A percentile compares a stretch with the other conserved stretches of the same genome.
These are phyloP conservation scores for Aromia moschata DNA, from an alignment of 2,888 invertebrate genomes.

Conservation along the genomic window DNA sequence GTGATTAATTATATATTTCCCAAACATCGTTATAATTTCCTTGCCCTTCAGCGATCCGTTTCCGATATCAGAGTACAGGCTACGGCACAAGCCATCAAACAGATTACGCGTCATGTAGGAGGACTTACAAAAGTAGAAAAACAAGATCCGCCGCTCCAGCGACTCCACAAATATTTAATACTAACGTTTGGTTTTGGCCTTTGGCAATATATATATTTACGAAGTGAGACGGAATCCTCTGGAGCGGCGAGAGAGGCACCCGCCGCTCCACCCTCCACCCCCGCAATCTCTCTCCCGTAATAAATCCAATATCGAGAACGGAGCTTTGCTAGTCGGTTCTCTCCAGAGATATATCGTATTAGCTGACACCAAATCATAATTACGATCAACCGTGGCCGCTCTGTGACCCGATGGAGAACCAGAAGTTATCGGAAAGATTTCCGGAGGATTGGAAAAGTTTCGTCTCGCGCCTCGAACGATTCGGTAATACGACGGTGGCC, in stretches of 20 bases:
- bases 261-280: slow-evolving; percentile 12
- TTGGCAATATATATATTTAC: slow-evolving; percentile 36
- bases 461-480: slow-evolving; percentile 20
- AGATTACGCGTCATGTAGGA: slow-evolving; percentile 11
- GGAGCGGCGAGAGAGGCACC: slow-evolving; percentile 1
- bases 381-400: slow-evolving; percentile 42
- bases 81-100: slow-evolving; percentile 2
- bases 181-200: slow-evolving; percentile 29
- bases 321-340: slow-evolving; percentile 50
- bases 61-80: too few species aligned
- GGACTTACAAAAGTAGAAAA: slow-evolving; percentile 16
- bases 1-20: too few species aligned
- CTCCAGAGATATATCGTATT: slow-evolving; percentile 52
- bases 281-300: slow-evolving; percentile 41
- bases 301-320: slow-evolving; percentile 55
- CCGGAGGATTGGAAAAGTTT: slow-evolving; percentile 41
- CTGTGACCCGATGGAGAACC: slow-evolving; percentile 41
- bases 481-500: slow-evolving; percentile 8
- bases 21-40: too few species aligned
- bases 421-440: slow-evolving; percentile 51
- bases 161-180: slow-evolving; percentile 34
- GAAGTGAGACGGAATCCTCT: slow-evolving; percentile 18
- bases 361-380: slow-evolving; percentile 58
- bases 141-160: slow-evolving; percentile 17
- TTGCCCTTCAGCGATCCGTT: too few species aligned